A percentile compares a stretch with the other conserved stretches of the same genome.
Evolutionary conservation across 2,797 vertebrate species (phyloP).

Genomic region (Pseudomugil tenellus): DNA sequence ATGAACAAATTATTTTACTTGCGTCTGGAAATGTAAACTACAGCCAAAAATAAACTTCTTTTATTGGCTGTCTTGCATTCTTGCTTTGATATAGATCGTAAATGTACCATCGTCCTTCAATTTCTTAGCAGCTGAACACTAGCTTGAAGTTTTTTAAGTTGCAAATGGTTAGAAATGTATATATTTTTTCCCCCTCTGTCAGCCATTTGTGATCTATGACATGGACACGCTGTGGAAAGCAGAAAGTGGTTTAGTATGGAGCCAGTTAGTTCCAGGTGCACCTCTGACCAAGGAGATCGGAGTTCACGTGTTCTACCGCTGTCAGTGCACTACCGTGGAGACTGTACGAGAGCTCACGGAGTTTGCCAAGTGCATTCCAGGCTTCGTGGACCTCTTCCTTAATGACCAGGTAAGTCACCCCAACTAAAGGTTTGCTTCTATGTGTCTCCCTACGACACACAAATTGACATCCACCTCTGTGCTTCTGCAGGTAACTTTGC

Average conservation of each 20-base stretch:
- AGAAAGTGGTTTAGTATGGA: constrained; percentile 96
- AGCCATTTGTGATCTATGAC: constrained; percentile 99
- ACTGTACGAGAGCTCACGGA: constrained; percentile 96
- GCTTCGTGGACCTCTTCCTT: constrained; percentile 93
- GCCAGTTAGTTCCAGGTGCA: constrained; percentile 90
- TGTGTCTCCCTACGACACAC: background rate
- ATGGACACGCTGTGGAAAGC: constrained; percentile 97
- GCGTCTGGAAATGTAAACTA: background rate
- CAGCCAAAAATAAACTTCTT: background rate
- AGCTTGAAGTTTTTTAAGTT: background rate
- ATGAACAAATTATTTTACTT: background rate
- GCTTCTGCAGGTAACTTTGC: constrained; percentile 88
- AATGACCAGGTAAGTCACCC: constrained; percentile 89
- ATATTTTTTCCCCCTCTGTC: constrained; percentile 27
- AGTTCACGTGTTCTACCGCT: constrained; percentile 98
- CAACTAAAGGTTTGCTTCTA: background rate
- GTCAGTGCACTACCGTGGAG: constrained; percentile 97
- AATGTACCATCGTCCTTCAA: background rate
- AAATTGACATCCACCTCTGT: constrained; percentile 1
- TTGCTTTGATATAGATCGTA: background rate
- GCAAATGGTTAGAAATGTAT: background rate
- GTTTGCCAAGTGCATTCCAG: constrained; percentile 99
- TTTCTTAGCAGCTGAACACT: background rate
- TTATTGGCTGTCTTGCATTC: background rate
- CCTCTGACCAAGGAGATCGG: constrained; percentile 96